Evolutionary conservation across 2,888 invertebrate genomes (phyloP), one percentile per base, ranked within the genome.

Genomic region (Heliconius ethilla): DNA sequence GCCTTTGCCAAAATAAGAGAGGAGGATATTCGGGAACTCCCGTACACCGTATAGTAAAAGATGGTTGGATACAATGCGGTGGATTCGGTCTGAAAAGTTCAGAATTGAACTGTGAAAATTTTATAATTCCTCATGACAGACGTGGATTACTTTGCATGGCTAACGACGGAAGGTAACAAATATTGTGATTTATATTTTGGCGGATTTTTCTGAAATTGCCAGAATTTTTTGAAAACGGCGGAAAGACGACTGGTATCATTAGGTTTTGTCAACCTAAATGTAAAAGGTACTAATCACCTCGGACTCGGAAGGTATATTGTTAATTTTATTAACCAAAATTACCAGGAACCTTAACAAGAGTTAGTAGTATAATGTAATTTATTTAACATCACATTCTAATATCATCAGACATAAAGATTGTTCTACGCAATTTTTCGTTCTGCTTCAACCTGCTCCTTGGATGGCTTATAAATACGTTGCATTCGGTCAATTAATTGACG

Each of bases 121-220:
- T 96, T 87, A 94, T 95, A 22, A 89, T 97, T 37, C 95, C 95
- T 1, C 96, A 96, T 85, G 95, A 96, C 83, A 92, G 94, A 84
- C 92, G 96, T 77, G 97, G 97, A 0, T 95, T 97, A 18, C 88
- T 97, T n/a, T 96, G 96, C 27, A 96, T 97, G 96, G 96, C 96
- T 75, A 96, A 97, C 86, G 94, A 95, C 86, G 96, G 96, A 72
- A 95, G 92, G 94, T 93, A 81, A 81, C 5, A 22, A 40, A 15
- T 22, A 33, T 65, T 45, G 1, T 55, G 13, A 18, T 55, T 55
- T 55, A n/a, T 51, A 11, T 51, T 40, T 40, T 40, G 33, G 33
- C 33, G 33, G 33, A 33, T 33, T 33, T 33, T 33, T 33, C 6
- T 51, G 1, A 6, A 45, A 45, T 45, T 15, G 29, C 29, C 29